Base-by-base conservation (phyloP, 2,797 vertebrate genomes). In the Gouania willdenowi region DNA sequence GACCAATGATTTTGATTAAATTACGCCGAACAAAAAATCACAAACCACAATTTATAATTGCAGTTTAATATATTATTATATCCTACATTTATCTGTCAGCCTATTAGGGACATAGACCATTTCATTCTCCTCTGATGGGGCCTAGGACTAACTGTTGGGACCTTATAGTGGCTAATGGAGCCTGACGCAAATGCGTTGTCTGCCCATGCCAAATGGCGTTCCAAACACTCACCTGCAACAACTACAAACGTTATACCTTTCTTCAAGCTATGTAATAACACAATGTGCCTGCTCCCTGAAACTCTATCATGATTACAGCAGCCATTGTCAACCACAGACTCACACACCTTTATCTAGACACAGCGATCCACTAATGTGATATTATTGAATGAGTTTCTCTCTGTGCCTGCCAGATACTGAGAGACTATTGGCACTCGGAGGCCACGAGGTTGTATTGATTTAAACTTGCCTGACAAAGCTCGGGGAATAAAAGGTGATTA, bases 271-370 rank as follows among this genome's bases (percentile, higher is more conserved):
- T 71, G 67, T 73, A 80, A 77, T 73, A 75, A 78, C 69, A 81
- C 45, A 63, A 66, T 62, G 42, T 27, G 62, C 54, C 69, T 75
- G 61, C 41, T 66, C 61, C 75, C 56, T 62, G 55, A 68, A 75
- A 75, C 54, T 69, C 62, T 54, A 80, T 78, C 78, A 79, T 70
- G 77, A 71, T 66, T 70, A 63, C 60, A 71, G 75, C 69, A 67
- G 68, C 64, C 57, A 37, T 50, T 46, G 67, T 68, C 67, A 36
- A 33, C 61, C 41, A 6, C 38, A 14, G 52, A 38, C 65, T 47
- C 54, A 41, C 54, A 41, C 46, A 50, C 56, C 50, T 63, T 71
- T 41, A 68, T 60, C 57, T 70, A 55, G 66, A 67, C 70, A 47
- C 30, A 56, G n/a, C 41, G 45, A 26, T 47, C 55, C 35, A 56